Evolutionary conservation across 1,140 invertebrate genomes (phyloP).

Genomic region (Scylla paramamosain): DNA sequence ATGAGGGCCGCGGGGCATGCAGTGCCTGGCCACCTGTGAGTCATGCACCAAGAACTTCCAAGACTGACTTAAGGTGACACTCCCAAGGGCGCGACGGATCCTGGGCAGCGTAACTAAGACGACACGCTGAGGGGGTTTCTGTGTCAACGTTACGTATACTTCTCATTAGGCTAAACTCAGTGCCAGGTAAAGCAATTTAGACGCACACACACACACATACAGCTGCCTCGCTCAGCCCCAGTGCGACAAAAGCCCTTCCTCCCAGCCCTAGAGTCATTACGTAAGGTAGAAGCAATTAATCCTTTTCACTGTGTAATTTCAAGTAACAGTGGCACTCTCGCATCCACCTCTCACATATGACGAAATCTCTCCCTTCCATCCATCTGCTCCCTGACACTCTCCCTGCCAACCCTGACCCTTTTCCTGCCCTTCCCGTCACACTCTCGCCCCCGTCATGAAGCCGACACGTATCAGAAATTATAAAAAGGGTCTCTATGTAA

Average conservation of each 20-base stretch:
- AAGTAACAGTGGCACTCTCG: background rate
- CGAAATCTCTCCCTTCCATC: background rate
- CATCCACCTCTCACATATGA: slow-evolving; percentile 18
- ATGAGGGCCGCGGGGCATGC: background rate
- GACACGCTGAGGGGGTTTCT: background rate
- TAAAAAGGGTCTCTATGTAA: background rate
- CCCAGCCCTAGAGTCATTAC: background rate
- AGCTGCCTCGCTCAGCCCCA: background rate
- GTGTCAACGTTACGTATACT: background rate
- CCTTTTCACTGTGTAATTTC: background rate
- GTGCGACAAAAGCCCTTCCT: too few relatives aligned
- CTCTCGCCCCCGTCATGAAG: background rate
- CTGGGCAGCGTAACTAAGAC: background rate
- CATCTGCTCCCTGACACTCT: background rate
- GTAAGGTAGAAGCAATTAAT: background rate
- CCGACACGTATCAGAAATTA: background rate
- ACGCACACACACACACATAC: background rate
- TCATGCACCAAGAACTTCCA: background rate
- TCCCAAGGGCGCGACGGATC: background rate
- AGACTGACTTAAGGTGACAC: background rate
- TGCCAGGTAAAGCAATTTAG: background rate
- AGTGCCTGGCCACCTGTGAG: background rate
- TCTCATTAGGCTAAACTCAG: background rate
- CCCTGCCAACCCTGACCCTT: background rate
- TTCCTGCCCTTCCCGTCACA: background rate